Percentiles rank a stretch among this genome's conserved stretches.
Evolutionary conservation across 2,888 invertebrate genomes (phyloP).

Genomic region (Melitaea athalia): DNA sequence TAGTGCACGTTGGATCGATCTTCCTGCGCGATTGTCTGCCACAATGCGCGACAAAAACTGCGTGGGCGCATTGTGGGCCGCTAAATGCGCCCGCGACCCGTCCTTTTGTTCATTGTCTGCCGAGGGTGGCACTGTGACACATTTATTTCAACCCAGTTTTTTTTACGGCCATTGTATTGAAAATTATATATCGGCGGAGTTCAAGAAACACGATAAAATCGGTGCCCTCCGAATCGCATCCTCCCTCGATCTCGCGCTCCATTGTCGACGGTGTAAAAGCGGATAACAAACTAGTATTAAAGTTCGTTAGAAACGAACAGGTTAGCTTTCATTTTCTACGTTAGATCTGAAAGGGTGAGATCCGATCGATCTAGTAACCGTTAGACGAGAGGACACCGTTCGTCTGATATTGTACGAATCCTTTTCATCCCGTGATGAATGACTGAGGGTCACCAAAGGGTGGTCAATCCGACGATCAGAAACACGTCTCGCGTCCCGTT

Average conservation of each 20-base stretch:
- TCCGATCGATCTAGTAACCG: constrained; percentile 71
- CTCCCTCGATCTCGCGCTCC: constrained; percentile 56
- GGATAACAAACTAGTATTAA: constrained; percentile 34
- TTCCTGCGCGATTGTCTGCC: constrained; percentile 62
- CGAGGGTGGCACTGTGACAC: constrained; percentile 81
- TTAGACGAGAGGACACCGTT: constrained; percentile 55
- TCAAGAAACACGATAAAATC: constrained; percentile 79
- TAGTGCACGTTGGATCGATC: constrained; percentile 58
- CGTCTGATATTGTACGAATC: constrained; percentile 69
- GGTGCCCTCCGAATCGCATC: constrained; percentile 59
- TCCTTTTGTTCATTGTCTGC: constrained; percentile 77
- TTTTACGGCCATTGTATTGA: constrained; percentile 80
- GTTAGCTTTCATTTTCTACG: constrained; percentile 77
- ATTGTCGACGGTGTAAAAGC: constrained; percentile 8
- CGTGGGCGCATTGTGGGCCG: constrained; percentile 72
- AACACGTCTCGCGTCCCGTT: constrained; percentile 69
- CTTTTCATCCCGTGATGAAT: constrained; percentile 72
- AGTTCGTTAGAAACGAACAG: constrained; percentile 67
- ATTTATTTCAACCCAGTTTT: constrained; percentile 78
- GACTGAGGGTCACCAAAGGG: constrained; percentile 62
- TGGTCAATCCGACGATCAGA: constrained; percentile 66
- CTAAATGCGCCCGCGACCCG: constrained; percentile 57
- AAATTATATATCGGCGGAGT: constrained; percentile 75
- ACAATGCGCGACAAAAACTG: constrained; percentile 58
- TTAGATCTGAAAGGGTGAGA: constrained; percentile 56